Conservation (phyloP, 2,888 invertebrate species). For the Fragum sueziense region DNA sequence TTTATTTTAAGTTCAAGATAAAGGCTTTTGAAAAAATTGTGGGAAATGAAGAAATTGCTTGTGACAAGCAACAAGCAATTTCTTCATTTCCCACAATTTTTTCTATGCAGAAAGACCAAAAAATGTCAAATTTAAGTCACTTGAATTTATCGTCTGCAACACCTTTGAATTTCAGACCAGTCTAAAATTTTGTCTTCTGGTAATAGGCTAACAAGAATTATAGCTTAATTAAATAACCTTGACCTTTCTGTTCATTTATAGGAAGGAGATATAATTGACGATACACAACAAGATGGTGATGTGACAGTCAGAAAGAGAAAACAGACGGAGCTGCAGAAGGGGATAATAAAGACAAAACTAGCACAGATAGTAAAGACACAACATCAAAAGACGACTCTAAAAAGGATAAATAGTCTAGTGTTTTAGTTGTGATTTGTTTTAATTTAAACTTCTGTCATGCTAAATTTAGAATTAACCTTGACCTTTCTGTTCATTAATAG, state of each 20-base stretch:
- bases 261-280: slow-evolving; percentile 63
- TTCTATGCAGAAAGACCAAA: too few relatives aligned
- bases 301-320: slow-evolving; percentile 39
- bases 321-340: background rate
- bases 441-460: background rate
- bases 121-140: too few relatives aligned
- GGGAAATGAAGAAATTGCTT: too few relatives aligned
- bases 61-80: too few relatives aligned
- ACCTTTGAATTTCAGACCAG: too few relatives aligned
- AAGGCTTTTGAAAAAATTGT: too few relatives aligned
- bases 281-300: slow-evolving; percentile 42
- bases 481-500: slow-evolving; percentile 34
- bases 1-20: background rate
- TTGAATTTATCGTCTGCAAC: too few relatives aligned
- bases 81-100: too few relatives aligned
- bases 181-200: too few relatives aligned
- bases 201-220: too few relatives aligned
- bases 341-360: background rate
- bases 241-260: slow-evolving; percentile 26
- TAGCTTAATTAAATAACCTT: background rate
- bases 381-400: background rate
- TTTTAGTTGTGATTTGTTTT: background rate
- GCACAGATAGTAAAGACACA: background rate
- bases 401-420: slow-evolving; percentile 4
- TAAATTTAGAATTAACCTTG: background rate